Conservation (phyloP, 2,888 invertebrate species). For the Meteorus colon region DNA sequence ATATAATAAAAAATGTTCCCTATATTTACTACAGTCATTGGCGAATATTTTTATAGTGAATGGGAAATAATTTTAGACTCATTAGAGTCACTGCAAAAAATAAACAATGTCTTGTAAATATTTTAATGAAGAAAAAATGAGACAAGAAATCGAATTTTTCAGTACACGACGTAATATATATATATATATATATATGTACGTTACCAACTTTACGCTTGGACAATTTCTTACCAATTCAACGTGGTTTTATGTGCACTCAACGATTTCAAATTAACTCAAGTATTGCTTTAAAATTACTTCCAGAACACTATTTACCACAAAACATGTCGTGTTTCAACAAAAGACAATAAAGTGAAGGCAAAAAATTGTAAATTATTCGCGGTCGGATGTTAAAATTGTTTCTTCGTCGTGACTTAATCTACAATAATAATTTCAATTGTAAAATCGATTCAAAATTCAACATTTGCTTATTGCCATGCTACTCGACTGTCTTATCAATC, state of each 20-base stretch:
- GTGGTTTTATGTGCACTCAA: slow-evolving; percentile 5
- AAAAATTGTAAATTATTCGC: too few relatives aligned
- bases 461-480: slow-evolving; percentile 8
- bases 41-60: slow-evolving; percentile 28
- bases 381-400: background rate
- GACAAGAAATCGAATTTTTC: background rate
- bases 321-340: background rate
- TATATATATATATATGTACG: background rate
- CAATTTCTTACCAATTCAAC: slow-evolving; percentile 1
- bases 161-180: background rate
- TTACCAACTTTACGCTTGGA: background rate
- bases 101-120: slow-evolving; percentile 40
- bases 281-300: background rate
- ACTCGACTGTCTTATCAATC: slow-evolving; percentile 29
- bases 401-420: background rate
- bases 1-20: slow-evolving; percentile 50
- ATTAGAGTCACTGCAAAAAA: slow-evolving; percentile 23
- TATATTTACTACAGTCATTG: slow-evolving; percentile 21
- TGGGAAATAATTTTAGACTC: slow-evolving; percentile 17
- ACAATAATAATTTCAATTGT: slow-evolving; percentile 10
- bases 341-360: background rate
- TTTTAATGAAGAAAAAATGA: slow-evolving; percentile 9
- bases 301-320: background rate
- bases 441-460: slow-evolving; percentile 23
- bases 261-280: slow-evolving; percentile 2